Conservation (phyloP, 2,888 invertebrate genomes). For the Heliothis peltigera region DNA sequence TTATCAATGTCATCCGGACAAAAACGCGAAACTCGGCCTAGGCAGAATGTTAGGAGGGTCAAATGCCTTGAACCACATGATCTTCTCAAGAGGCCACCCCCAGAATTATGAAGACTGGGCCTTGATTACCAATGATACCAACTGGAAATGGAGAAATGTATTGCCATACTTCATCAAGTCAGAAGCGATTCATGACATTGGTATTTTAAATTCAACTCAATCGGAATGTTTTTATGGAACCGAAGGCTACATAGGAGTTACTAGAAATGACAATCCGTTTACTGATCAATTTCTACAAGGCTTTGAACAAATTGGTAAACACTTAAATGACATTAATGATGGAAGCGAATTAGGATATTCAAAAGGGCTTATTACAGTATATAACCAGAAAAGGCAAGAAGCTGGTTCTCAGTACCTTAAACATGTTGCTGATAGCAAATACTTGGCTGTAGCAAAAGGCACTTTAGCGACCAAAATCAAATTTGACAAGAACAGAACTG, state of each 20-base stretch:
- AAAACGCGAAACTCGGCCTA: constrained; percentile 8
- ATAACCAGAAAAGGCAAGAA: constrained; percentile 27
- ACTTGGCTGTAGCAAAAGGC: constrained; percentile 35
- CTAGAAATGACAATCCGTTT: constrained; percentile 21
- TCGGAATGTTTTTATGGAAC: constrained; percentile 28
- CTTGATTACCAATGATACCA: constrained; percentile 33
- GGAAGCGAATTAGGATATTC: constrained; percentile 40
- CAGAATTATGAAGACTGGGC: constrained; percentile 41
- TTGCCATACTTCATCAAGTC: constrained; percentile 49
- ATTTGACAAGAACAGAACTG: constrained; percentile 46
- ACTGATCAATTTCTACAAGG: constrained; percentile 33
- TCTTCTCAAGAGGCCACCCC: constrained; percentile 44
- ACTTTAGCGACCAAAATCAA: constrained; percentile 51
- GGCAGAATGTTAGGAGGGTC: constrained; percentile 53
- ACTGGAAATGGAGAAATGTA: constrained; percentile 47
- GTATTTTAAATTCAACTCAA: constrained; percentile 24
- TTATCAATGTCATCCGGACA: constrained; percentile 20
- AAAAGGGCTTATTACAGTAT: constrained; percentile 24
- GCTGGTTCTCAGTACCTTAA: constrained; percentile 39
- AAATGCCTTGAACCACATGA: constrained; percentile 32
- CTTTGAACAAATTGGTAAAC: constrained; percentile 39
- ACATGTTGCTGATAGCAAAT: constrained; percentile 20
- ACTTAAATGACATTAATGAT: constrained; percentile 40
- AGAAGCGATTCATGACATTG: constrained; percentile 39
- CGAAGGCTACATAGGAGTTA: constrained; percentile 45